Conservation (phyloP, 2,113 vertebrate genomes). For the Ptyas mucosa region DNA sequence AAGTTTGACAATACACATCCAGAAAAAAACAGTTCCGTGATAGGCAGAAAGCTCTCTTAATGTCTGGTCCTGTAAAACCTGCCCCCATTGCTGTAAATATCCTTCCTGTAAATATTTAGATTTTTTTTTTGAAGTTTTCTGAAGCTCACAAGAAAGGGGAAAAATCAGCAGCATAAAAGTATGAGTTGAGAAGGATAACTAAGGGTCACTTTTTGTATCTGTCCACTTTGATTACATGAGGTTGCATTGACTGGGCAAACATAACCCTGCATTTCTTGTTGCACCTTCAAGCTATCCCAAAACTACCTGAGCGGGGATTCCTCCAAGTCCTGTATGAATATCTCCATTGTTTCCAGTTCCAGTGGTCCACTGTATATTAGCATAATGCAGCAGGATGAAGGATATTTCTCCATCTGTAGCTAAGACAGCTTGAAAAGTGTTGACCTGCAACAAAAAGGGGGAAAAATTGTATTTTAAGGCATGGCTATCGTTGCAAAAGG, state of each 20-base stretch:
- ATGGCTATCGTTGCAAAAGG: too few relatives aligned
- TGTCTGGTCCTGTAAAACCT: too few relatives aligned
- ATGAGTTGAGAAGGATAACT: background rate
- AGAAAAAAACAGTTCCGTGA: too few relatives aligned
- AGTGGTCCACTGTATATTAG: conserved; percentile 26
- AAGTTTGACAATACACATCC: background rate
- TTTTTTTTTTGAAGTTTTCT: too few relatives aligned
- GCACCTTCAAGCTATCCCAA: background rate
- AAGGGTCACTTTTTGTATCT: background rate
- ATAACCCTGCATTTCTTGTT: background rate
- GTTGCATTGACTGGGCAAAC: background rate
- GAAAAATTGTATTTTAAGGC: background rate
- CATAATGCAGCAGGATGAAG: conserved; percentile 28
- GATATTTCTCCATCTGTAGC: background rate
- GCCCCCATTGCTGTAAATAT: too few relatives aligned
- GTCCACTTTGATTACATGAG: background rate
- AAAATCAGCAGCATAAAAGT: background rate
- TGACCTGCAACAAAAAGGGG: conserved; percentile 5
- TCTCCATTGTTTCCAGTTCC: conserved; percentile 10
- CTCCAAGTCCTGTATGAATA: conserved; percentile 13
- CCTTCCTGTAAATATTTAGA: too few relatives aligned
- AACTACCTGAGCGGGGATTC: conserved; percentile 22
- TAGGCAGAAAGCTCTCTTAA: too few relatives aligned
- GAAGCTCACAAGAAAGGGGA: too few relatives aligned
- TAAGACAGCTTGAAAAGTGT: conserved; percentile 40